Evolutionary conservation across 2,888 invertebrate genomes (phyloP), one percentile per base, ranked within the genome.

Genomic region (Strigamia crassipes): DNA sequence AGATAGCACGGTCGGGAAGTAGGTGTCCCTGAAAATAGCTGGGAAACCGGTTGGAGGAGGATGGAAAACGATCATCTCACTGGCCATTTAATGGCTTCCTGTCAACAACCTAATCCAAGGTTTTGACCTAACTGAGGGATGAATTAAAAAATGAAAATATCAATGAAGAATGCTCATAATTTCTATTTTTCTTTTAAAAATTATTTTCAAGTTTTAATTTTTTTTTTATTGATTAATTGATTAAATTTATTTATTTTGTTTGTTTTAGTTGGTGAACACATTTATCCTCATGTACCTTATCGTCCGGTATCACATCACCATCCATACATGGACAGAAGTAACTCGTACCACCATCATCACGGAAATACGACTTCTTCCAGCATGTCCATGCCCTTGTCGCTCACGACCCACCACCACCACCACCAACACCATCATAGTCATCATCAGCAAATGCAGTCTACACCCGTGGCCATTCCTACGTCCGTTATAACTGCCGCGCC

Each of bases 401-500:
- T 87, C 90, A 88, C 87, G 90, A 91, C 87, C 88, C 91, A 84
- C 87, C 88, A 83, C 88, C 89, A 31, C 51, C 89, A 89, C 84
- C 87, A 87, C 83, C 88, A 88, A 83, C 89, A 88, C 84, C 88
- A 88, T 85, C n/a, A n/a, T n/a, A 86, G 86, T 83, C 42, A 42
- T 42, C 87, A 87, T 85, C 87, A 83, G 61, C 73, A 23, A 66
- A 23, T 27, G 73, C 31, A 10, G 23, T 81, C 81, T 15, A n/a
- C 56, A 34, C 82, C 81, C 18, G 80, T 81, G 78, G 81, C 86
- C 81, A 85, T 86, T 82, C 85, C 86, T 79, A 86, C 86, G 61
- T 86, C 87, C 83, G 92, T 92, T 82, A 92, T 92, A 83, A 94
- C 94, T 87, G 93, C 94, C 86, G 83, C 94, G 15, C 85, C 85